Evolutionary conservation across 2,797 vertebrate genomes (phyloP).

Genomic region (Mus spretus): DNA sequence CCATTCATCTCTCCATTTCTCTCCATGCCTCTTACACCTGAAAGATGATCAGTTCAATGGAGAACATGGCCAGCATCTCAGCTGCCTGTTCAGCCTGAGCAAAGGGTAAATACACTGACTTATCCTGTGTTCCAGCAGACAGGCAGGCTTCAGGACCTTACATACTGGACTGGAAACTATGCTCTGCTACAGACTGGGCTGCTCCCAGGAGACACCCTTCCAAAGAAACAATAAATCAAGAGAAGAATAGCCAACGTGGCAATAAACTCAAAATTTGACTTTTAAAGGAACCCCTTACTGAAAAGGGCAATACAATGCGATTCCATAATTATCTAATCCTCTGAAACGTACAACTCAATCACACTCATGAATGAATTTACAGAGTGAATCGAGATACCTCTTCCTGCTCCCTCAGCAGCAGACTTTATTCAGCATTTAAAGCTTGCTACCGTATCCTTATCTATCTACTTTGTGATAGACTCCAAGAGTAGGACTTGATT

Average conservation of each 20-base stretch:
- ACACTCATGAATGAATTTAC: neutral
- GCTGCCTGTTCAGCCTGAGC: neutral
- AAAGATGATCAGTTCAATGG: neutral
- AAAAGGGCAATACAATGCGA: neutral
- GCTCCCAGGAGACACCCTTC: neutral
- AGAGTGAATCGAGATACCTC: neutral
- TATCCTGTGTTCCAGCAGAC: neutral
- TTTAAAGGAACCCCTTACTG: slow-evolving; percentile 46
- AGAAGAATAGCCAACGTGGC: slow-evolving; percentile 31
- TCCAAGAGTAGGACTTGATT: neutral
- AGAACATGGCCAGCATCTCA: neutral
- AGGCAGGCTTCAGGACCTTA: neutral
- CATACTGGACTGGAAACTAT: neutral
- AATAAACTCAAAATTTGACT: slow-evolving; percentile 15
- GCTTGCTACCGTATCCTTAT: neutral
- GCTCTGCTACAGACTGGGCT: neutral
- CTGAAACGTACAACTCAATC: slow-evolving; percentile 6
- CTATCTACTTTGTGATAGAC: neutral
- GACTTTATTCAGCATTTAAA: neutral
- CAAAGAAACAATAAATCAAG: slow-evolving; percentile 31
- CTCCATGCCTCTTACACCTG: neutral
- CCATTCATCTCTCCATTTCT: neutral
- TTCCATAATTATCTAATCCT: neutral
- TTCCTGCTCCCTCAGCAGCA: neutral
- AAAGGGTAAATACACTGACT: neutral